phyloP scores from a whole-genome alignment of 2,888 invertebrate genomes.

The Dasypolia templi region DNA sequence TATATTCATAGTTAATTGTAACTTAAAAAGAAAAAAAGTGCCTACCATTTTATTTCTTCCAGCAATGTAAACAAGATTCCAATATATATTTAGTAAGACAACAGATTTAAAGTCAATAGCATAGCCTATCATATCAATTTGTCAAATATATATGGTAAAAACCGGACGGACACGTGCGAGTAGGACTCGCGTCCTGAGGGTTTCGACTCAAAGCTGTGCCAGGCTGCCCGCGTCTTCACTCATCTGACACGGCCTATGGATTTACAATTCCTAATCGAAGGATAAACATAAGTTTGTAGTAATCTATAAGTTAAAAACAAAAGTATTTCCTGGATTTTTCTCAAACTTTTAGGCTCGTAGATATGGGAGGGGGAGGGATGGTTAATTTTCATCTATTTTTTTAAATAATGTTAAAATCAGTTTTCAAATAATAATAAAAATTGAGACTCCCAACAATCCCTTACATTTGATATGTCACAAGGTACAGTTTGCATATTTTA shows the following conservation, averaged over 20 bases:
- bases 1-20: constrained; percentile 15
- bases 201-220: background rate
- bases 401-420: background rate
- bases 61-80: constrained; percentile 24
- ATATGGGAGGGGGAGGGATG: background rate
- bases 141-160: background rate
- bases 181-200: too few relatives aligned
- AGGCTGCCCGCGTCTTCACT: background rate
- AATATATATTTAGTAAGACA: constrained; percentile 3
- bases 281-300: background rate
- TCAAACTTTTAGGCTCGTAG: background rate
- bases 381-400: background rate
- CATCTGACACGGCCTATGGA: background rate
- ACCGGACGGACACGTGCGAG: constrained; percentile 1
- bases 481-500: background rate
- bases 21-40: constrained; percentile 11
- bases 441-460: background rate
- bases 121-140: constrained; percentile 6
- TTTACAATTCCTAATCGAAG: background rate
- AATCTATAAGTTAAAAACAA: background rate
- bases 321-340: background rate
- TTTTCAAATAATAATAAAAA: background rate
- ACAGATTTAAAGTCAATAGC: constrained; percentile 20
- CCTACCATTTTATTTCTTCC: constrained; percentile 25
- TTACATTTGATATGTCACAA: background rate